Evolutionary conservation across 1,140 invertebrate species (phyloP), one percentile per base, ranked within the genome.

Genomic region (Diprion similis): DNA sequence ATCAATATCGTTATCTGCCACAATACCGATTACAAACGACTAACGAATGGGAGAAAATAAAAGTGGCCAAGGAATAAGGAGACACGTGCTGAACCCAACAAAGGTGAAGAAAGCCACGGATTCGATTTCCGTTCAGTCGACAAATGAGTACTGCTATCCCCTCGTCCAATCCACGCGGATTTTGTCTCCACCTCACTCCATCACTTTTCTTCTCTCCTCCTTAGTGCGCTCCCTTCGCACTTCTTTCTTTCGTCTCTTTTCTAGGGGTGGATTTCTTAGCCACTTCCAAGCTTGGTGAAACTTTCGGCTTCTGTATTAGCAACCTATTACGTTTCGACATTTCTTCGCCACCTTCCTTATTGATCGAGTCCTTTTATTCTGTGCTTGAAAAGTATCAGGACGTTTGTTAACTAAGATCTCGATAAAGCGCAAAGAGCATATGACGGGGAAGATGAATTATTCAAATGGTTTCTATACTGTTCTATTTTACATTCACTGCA

Each of bases 101-200:
- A 13, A n/a, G 51, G 51, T 59, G 51, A 59, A 37, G 24, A 37
- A 59, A 59, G 51, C 51, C 51, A 59, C 9, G n/a, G 51, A 59
- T 59, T 59, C 51, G n/a, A 59, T 59, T 59, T 59, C 51, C 51
- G 51, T 59, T 59, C 51, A 59, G 6, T 59, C 51, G 51, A 59
- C 51, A 59, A 59, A 59, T 59, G 51, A 59, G 51, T 17, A 59
- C 11, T 17, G 6, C n/a, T 59, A 17, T 59, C n/a, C 51, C 51
- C n/a, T 59, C 11, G 11, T 17, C n/a, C 51, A 59, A 59, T 59
- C 51, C 51, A 59, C n/a, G 51, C 6, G 51, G n/a, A 59, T 59
- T 59, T 59, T 59, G 51, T 59, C 11, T 59, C 51, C 51, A 13
- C n/a, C 51, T 59, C n/a, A 59, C 6, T 17, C 51, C 51, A 13